Evolutionary conservation across 92 coral and sea anemone genomes (phyloP), one percentile per base, ranked within the genome.

Genomic region (Phenganax stokvisi): DNA sequence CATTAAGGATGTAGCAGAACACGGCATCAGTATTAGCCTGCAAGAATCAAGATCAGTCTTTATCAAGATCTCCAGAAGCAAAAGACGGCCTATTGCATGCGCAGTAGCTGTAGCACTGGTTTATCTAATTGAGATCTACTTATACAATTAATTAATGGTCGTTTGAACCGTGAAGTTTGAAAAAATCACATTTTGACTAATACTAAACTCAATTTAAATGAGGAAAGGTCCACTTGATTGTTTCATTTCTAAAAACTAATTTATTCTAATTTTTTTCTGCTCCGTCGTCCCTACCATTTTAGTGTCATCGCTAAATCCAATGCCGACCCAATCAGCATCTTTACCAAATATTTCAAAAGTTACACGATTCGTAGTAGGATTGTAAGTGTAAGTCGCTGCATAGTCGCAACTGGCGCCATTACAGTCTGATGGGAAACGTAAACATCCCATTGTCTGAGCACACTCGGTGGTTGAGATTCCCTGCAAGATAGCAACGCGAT

Each of bases 331-430:
- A 58, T 88, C 97, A 20, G 93, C 89, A 25, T 92, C 90, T 8
- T 93, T 91, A 67, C 90, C 96, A 85, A 91, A 87, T 75, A 93
- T 54, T 59, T 89, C 91, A 61, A 96, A 91, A 1, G 89, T 86
- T 83, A 91, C 54, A 62, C 80, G 64, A 54, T 92, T 86, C 17
- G 90, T 88, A 13, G 87, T 79, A n/a, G 31, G 28, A 13, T 59
- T 17, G 53, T 56, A 31, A 55, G 65, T 6, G 67, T 54, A 56
- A 0, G 80, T 75, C 2, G 66, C 80, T 0, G 30, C 10, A 53
- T 4, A 75, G 17, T 25, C 51, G 27, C 80, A 75, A 9, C 16
- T 8, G 11, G 53, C 13, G 8, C 64, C 31, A 55, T 28, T 31
- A 25, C 80, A 75, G n/a, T 65, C 80, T 75, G 67, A 9, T 5